A percentile compares a stretch with the other conserved stretches of the same genome.
These are phyloP conservation scores for Xiphorhynchus erythropygius DNA, from an alignment of 2,797 vertebrate genomes.

Conservation along the genomic window DNA sequence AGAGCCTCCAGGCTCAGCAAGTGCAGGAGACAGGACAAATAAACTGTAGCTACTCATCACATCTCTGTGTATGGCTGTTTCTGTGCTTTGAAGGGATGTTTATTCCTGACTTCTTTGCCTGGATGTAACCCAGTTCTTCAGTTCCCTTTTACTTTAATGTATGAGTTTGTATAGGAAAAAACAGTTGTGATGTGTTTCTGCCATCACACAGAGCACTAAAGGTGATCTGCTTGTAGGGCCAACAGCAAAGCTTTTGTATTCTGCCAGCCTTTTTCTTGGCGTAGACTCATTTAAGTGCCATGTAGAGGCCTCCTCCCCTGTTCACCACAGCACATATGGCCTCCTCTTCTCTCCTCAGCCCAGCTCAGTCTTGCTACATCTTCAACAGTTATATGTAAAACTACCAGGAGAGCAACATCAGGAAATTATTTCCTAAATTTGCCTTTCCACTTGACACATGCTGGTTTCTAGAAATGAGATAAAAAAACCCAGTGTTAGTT, in stretches of 20 bases:
- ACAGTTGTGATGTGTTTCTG: background rate
- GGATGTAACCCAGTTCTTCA: background rate
- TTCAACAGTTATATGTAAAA: background rate
- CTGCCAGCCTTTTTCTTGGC: background rate
- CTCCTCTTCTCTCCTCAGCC: background rate
- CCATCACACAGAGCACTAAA: background rate
- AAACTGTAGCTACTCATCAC: background rate
- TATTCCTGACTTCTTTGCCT: background rate
- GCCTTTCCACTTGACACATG: background rate
- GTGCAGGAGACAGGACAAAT: background rate
- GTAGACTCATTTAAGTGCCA: background rate
- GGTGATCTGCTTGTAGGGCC: background rate
- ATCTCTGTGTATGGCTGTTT: background rate
- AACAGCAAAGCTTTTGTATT: background rate
- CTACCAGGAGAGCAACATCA: background rate
- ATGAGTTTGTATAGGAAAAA: background rate
- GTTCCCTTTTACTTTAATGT: background rate
- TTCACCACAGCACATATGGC: background rate
- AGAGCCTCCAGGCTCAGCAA: background rate
- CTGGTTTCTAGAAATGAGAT: background rate
- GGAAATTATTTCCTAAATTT: background rate
- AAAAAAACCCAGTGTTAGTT: background rate
- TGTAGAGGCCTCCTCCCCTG: background rate
- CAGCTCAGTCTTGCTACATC: background rate
- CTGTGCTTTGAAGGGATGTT: background rate